Conservation (phyloP, 2,797 vertebrate genomes). For the Neostethus bicornis region DNA sequence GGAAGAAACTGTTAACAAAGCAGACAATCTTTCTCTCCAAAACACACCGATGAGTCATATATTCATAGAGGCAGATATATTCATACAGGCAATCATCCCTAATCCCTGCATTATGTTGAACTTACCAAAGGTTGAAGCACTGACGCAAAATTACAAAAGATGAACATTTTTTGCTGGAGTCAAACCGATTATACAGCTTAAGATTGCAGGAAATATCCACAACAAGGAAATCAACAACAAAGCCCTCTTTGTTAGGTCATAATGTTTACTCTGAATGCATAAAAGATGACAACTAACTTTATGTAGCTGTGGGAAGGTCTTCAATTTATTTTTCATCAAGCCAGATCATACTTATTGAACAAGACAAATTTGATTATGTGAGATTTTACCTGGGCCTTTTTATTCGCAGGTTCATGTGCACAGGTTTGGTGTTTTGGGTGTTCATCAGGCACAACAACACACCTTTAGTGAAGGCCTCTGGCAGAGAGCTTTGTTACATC, state of each 20-base stretch:
- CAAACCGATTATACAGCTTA: not conserved
- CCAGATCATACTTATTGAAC: not conserved
- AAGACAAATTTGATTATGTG: slow-evolving; percentile 2
- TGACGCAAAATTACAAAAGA: not conserved
- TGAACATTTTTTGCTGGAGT: not conserved
- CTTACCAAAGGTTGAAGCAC: not conserved
- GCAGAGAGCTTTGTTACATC: slow-evolving; percentile 96
- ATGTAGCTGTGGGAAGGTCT: not conserved
- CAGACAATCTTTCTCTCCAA: not conserved
- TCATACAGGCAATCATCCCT: not conserved
- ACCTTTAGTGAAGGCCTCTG: slow-evolving; percentile 95
- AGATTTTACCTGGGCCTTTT: not conserved
- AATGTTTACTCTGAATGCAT: not conserved
- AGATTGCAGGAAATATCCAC: not conserved
- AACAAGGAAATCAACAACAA: not conserved
- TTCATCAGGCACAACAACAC: slow-evolving; percentile 95
- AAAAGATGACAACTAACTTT: not conserved
- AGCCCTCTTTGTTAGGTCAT: not conserved
- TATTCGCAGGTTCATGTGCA: slow-evolving; percentile 85
- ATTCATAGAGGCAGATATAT: not conserved
- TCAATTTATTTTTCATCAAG: not conserved
- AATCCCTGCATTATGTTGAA: not conserved
- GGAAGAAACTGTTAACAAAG: not conserved
- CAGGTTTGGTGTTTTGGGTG: slow-evolving; percentile 89
- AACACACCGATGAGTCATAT: not conserved